Evolutionary conservation across 2,888 invertebrate genomes (phyloP).

Genomic region (Brassicogethes aeneus): DNA sequence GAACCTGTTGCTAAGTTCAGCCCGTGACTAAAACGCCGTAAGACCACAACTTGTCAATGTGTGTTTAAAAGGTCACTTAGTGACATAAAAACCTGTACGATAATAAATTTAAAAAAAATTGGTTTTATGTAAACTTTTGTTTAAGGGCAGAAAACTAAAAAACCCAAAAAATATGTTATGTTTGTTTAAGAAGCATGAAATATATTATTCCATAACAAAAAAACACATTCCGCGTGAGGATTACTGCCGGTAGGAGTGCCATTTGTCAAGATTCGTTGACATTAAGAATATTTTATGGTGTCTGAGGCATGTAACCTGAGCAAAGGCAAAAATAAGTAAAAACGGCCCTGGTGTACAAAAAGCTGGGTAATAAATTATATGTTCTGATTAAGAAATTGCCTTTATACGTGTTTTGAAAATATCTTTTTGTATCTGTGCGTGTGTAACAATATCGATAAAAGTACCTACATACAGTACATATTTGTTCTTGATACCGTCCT

Average conservation of each 20-base stretch:
- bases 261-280: constrained; percentile 21
- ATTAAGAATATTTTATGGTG: constrained; percentile 22
- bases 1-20: no score
- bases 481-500: constrained; percentile 10
- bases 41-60: no score
- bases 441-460: constrained; percentile 15
- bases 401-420: constrained; percentile 14
- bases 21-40: no score
- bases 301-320: constrained; percentile 18
- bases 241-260: constrained; percentile 17
- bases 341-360: constrained; percentile 12
- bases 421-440: constrained; percentile 21
- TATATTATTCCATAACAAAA: background rate
- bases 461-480: no score
- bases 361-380: constrained; percentile 20
- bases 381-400: constrained; percentile 22
- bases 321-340: constrained; percentile 20
- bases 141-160: no score
- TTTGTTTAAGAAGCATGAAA: background rate
- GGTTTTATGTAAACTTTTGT: no score
- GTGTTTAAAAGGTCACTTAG: no score
- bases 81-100: no score
- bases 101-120: no score
- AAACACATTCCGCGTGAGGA: background rate
- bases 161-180: no score